Base-by-base conservation (phyloP, 2,113 vertebrate genomes). In the Syngnathus typhle region DNA sequence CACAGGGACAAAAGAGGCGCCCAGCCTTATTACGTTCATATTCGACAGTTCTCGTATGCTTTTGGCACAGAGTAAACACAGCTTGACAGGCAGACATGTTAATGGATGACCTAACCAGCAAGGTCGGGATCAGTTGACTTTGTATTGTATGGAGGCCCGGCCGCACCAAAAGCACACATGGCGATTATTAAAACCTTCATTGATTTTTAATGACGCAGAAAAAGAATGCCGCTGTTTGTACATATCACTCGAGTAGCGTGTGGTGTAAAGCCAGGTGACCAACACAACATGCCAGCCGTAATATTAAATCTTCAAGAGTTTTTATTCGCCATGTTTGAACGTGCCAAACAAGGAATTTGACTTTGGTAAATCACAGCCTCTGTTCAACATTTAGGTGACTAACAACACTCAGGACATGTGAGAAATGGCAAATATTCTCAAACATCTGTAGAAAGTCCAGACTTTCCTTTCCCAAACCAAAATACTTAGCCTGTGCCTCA, bases 31-130 rank as follows among this genome's bases (percentile, higher is more conserved):
- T 58, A 6, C 70, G 64, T 52, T 87, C 82, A 82, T 86, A 84
- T 89, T 88, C 87, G 84, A 81, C 73, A 69, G 72, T 82, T 83
- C 80, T 88, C 82, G 78, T 88, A 88, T 84, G 86, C 87, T 85
- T 84, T 82, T 64, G 77, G 73, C 63, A 64, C 73, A 86, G 69
- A 86, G 81, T 82, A 85, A 89, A 89, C 83, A 89, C 83, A 47
- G 71, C 72, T 72, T 82, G 78, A 71, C 77, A 77, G 75, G 68
- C 77, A 87, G 79, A 85, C 81, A 84, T 75, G 76, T 83, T 88
- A 85, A 88, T 84, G 81, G 84, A 87, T 84, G 85, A 85, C 83
- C 83, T 88, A 76, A 68, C 62, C 64, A 64, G 5, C 65, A 74
- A 71, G 85, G 81, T 76, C 73, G 1, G 44, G 76, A 81, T 84